Base-by-base conservation (phyloP, 1,140 invertebrate species). In the Euwallacea similis region DNA sequence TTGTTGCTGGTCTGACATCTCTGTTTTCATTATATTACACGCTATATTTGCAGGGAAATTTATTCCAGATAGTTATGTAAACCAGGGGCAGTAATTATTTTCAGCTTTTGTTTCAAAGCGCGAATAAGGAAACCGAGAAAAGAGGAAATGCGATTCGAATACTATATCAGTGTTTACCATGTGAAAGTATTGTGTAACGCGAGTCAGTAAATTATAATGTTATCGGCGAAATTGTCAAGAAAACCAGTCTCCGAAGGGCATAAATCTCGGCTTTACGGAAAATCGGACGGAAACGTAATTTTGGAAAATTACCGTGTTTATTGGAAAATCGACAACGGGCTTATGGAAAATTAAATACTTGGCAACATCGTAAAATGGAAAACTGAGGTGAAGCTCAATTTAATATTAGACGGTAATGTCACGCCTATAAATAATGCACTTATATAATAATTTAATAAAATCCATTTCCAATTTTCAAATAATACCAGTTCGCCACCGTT, bases 211-310 rank as follows among this genome's bases (percentile, higher is more conserved):
- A 64, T 64, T 64, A 64, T 64, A 16, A 21, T 46, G 61, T 64
- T 64, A 64, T 64, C 61, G 44, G 33, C n/a, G 15, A 50, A 64
- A 64, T 64, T 64, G 61, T 64, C 43, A 64, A 64, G 61, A 64
- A 64, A 64, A 64, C 21, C 61, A 64, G 42, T 44, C 61, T 47
- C 21, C 61, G 42, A 47, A 15, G 50, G 16, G 46, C 61, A 64
- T 64, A 64, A 64, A 64, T 64, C 43, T 21, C n/a, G 61, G 46
- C 16, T 47, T 64, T 64, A 64, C 47, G 61, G 61, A 64, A 64
- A 64, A 64, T 47, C 44, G 43, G 61, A 47, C 44, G 61, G 61
- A 50, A 64, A 64, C 50, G 61, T 64, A 64, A 64, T 64, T 64
- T 64, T n/a, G 61, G 16, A 64, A 64, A 64, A 64, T 64, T 46